Percentiles rank a stretch among this genome's conserved stretches.
These are phyloP conservation scores for Neogale vison DNA, from an alignment of 2,113 vertebrate species.

Conservation along the genomic window DNA sequence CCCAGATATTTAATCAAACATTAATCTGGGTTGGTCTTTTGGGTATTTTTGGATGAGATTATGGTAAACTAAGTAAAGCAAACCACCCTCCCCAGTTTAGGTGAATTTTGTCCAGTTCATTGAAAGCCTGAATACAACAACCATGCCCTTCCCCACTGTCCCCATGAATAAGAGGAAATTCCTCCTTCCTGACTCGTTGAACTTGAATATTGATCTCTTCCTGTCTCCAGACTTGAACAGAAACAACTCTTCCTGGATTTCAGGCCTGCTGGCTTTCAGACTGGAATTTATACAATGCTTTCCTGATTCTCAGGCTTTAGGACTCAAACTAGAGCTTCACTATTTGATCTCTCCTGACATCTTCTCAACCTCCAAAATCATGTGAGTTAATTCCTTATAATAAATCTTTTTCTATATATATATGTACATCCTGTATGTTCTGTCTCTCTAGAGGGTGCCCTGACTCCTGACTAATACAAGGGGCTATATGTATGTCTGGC, in stretches of 20 bases:
- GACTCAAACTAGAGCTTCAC: neutral
- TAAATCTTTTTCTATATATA: neutral
- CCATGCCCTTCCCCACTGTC: neutral
- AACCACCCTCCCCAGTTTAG: no score
- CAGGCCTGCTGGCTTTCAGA: neutral
- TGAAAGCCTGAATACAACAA: neutral
- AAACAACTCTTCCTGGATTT: neutral
- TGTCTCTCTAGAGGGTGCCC: neutral
- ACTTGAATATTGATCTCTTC: neutral
- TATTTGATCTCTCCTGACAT: neutral
- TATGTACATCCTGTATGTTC: neutral
- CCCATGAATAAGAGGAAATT: neutral
- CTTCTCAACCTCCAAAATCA: neutral
- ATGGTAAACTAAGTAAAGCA: neutral
- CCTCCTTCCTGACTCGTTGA: neutral
- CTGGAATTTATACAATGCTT: neutral
- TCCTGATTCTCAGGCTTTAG: neutral
- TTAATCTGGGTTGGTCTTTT: neutral
- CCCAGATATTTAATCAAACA: neutral
- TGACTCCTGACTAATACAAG: neutral
- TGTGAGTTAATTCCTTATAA: neutral
- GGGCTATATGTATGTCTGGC: neutral
- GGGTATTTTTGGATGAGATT: neutral
- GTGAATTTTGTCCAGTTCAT: neutral
- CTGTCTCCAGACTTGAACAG: neutral